These are phyloP conservation scores for Drosophila sproati DNA, from an alignment of 1,140 invertebrate genomes.

Conservation along the genomic window DNA sequence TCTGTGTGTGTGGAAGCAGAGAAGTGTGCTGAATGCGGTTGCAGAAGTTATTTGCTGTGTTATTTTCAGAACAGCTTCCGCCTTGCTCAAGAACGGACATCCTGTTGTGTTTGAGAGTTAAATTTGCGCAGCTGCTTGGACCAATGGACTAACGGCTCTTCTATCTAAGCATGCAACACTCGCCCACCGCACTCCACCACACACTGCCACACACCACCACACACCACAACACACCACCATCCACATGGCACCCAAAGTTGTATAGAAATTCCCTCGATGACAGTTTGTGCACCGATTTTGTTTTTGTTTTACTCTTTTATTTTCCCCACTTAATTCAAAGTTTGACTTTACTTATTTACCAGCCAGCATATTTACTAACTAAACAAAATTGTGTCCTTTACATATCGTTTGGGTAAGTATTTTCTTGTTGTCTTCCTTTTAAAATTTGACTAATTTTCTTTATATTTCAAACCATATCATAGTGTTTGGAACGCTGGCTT, in stretches of 20 bases:
- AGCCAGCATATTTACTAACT: constrained; percentile 7
- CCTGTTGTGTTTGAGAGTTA: constrained; percentile 58
- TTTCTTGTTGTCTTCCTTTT: not conserved
- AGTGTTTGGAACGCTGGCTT: too few relatives aligned
- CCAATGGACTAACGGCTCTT: constrained; percentile 23
- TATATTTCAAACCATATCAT: not conserved
- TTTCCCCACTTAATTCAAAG: constrained; percentile 45
- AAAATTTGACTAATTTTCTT: not conserved
- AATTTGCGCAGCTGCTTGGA: constrained; percentile 74
- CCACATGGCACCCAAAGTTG: constrained; percentile 14
- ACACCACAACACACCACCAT: not conserved
- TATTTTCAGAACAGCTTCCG: constrained; percentile 82
- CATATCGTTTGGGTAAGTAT: not conserved
- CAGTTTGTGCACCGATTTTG: constrained; percentile 36
- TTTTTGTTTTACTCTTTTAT: constrained; percentile 14
- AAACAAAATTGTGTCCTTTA: not conserved
- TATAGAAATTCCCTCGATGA: constrained; percentile 2
- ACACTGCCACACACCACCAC: not conserved
- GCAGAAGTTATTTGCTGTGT: constrained; percentile 83
- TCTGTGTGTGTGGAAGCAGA: constrained; percentile 3
- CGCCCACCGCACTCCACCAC: not conserved
- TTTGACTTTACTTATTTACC: constrained; percentile 47
- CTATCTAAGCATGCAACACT: not conserved
- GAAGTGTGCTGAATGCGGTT: constrained; percentile 72
- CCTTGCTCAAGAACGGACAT: constrained; percentile 71